phyloP scores from a whole-genome alignment of 2,888 invertebrate species.

The Dynastes tityus region DNA sequence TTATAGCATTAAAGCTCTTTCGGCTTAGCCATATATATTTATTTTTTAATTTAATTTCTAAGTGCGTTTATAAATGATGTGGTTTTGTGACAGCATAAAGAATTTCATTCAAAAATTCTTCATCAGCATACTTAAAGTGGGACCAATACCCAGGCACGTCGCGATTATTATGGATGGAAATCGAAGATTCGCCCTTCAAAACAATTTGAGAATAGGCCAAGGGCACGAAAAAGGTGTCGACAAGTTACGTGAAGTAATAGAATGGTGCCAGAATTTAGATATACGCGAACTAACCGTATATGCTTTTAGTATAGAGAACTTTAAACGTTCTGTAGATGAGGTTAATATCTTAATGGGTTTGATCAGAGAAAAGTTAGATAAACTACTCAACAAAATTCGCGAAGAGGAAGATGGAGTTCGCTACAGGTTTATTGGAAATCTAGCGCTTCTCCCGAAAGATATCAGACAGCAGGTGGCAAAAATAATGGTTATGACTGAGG shows the following conservation, averaged over 20 bases:
- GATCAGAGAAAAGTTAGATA: conserved; percentile 88
- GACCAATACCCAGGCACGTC: conserved; percentile 90
- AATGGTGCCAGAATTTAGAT: conserved; percentile 90
- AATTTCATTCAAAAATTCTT: conserved; percentile 85
- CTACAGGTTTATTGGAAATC: conserved; percentile 89
- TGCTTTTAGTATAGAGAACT: conserved; percentile 99
- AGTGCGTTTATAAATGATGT: conserved; percentile 64
- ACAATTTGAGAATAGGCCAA: conserved; percentile 80
- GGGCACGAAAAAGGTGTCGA: conserved; percentile 91
- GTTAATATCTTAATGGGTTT: conserved; percentile 91
- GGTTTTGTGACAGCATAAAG: conserved; percentile 85
- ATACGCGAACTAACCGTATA: conserved; percentile 97
- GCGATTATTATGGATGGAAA: conserved; percentile 99
- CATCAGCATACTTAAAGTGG: conserved; percentile 83
- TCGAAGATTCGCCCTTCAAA: conserved; percentile 90
- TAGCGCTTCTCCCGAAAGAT: conserved; percentile 85
- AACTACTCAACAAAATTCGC: conserved; percentile 86
- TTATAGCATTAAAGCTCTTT: no score
- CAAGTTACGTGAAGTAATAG: conserved; percentile 85
- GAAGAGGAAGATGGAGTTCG: conserved; percentile 87
- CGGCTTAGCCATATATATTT: no score
- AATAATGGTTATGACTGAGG: conserved; percentile 83
- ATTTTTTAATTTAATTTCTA: no score
- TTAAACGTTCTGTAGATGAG: conserved; percentile 92
- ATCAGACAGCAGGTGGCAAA: conserved; percentile 83